Evolutionary conservation across 2,888 invertebrate genomes (phyloP).

Genomic region (Leistus spinibarbis): DNA sequence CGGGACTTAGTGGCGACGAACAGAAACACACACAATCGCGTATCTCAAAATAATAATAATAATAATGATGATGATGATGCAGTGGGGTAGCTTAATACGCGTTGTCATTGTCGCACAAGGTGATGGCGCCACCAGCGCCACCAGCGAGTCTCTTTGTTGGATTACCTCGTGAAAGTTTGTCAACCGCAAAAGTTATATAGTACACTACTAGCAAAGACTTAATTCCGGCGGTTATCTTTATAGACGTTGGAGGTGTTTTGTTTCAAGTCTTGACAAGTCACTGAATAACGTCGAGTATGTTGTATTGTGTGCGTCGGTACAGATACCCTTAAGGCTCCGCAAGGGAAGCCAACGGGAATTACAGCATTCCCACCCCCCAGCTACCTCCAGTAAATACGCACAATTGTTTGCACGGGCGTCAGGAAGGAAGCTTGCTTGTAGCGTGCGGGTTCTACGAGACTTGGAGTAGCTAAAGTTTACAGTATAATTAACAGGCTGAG

Average conservation of each 20-base stretch:
- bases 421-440: conserved; percentile 26
- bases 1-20: background rate
- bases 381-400: background rate
- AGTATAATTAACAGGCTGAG: background rate
- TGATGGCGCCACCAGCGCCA: conserved; percentile 18
- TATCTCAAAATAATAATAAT: background rate
- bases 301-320: background rate
- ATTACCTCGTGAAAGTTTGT: conserved; percentile 37
- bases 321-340: background rate
- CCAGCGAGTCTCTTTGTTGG: conserved; percentile 20
- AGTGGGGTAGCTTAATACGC: background rate
- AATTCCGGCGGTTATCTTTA: conserved; percentile 36
- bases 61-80: too few species aligned
- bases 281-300: conserved; percentile 20
- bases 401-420: conserved; percentile 8
- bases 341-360: background rate
- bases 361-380: background rate
- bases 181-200: conserved; percentile 35
- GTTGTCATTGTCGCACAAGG: conserved; percentile 37
- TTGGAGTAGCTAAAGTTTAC: conserved; percentile 8
- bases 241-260: conserved; percentile 25
- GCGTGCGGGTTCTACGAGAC: background rate
- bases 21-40: background rate
- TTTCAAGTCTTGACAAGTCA: conserved; percentile 33
- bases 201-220: conserved; percentile 15